Conservation (phyloP, 2,888 invertebrate species). For the Epinotia bilunana region DNA sequence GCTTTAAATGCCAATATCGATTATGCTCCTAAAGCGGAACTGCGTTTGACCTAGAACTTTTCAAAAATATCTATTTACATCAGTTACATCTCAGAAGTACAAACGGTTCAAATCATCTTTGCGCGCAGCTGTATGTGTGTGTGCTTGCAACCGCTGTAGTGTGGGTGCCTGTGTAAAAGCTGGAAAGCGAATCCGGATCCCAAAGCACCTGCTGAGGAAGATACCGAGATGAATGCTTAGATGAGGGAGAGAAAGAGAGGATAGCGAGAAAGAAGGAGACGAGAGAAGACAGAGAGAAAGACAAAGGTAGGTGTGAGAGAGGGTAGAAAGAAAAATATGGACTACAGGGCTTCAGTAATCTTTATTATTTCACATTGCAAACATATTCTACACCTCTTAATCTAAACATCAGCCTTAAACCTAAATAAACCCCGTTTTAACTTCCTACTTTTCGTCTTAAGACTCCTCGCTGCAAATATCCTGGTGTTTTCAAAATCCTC, state of each 20-base stretch:
- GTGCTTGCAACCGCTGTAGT: too few species aligned
- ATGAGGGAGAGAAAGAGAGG: too few species aligned
- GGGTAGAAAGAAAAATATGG: not conserved
- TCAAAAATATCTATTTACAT: too few species aligned
- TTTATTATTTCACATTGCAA: not conserved
- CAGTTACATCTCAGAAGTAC: too few species aligned
- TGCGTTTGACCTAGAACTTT: too few species aligned
- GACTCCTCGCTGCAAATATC: slow-evolving; percentile 66
- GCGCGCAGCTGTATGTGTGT: too few species aligned
- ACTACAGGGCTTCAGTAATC: not conserved
- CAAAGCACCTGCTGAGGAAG: too few species aligned
- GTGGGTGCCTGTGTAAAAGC: not conserved
- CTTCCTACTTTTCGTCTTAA: slow-evolving; percentile 59
- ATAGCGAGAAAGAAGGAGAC: too few species aligned
- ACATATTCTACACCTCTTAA: not conserved
- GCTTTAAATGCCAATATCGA: too few species aligned
- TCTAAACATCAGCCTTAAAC: slow-evolving; percentile 61
- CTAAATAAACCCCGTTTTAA: slow-evolving; percentile 64
- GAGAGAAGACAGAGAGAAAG: not conserved
- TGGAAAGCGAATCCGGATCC: not conserved
- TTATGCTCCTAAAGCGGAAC: too few species aligned
- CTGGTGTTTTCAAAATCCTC: slow-evolving; percentile 53
- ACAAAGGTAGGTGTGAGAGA: not conserved
- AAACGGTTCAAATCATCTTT: too few species aligned
- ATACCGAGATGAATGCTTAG: too few species aligned